Percentiles rank a stretch among this genome's conserved stretches.
phyloP scores from a whole-genome alignment of 1,140 invertebrate species.

The Drosophila orosa region DNA sequence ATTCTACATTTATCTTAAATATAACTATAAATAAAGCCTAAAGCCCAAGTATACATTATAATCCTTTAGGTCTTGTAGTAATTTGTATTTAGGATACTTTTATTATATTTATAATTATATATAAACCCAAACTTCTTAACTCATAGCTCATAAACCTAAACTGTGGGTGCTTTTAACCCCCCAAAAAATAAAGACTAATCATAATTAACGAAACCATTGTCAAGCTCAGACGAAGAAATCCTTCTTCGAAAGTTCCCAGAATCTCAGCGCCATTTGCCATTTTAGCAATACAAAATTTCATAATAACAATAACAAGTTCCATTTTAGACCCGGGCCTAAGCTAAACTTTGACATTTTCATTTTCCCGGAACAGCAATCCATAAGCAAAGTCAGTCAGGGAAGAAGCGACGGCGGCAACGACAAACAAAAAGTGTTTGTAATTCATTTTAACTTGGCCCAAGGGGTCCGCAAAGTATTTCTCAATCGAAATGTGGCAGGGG shows the following conservation, averaged over 20 bases:
- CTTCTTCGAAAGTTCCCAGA: conserved; percentile 1
- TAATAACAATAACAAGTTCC: conserved; percentile 24
- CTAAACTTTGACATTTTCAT: conserved; percentile 74
- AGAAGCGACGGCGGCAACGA: conserved; percentile 45
- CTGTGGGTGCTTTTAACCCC: neutral
- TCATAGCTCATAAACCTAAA: neutral
- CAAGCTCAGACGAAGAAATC: conserved; percentile 2
- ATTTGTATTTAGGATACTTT: no score
- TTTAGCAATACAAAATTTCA: conserved; percentile 24
- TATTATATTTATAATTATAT: neutral
- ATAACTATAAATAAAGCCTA: neutral
- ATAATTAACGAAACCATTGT: conserved; percentile 9
- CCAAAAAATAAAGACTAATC: neutral
- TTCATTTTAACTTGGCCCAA: conserved; percentile 77
- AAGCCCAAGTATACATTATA: neutral
- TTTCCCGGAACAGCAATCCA: conserved; percentile 51
- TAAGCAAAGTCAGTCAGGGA: conserved; percentile 43
- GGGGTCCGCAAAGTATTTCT: conserved; percentile 45
- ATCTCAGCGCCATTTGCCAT: conserved; percentile 22
- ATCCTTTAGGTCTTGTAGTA: neutral
- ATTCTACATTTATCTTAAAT: neutral
- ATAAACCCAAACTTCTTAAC: no score
- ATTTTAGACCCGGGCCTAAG: conserved; percentile 23
- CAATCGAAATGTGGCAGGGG: conserved; percentile 37
- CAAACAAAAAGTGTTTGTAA: conserved; percentile 82